A percentile compares a stretch with the other conserved stretches of the same genome.
These are phyloP conservation scores for Synanthedon vespiformis DNA, from an alignment of 2,888 invertebrate species.

Conservation along the genomic window DNA sequence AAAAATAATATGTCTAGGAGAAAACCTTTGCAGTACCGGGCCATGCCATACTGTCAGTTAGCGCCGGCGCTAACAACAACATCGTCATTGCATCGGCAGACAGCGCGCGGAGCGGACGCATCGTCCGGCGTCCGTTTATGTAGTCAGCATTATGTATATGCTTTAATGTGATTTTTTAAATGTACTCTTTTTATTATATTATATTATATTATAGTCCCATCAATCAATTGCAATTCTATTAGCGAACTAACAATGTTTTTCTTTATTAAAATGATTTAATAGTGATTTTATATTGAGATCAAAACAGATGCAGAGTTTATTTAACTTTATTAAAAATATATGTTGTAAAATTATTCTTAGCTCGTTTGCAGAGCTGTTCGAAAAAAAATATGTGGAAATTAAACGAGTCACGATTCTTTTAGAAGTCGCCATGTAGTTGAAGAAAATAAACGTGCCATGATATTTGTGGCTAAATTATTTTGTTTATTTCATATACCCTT, in stretches of 20 bases:
- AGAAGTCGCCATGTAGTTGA: constrained; percentile 72
- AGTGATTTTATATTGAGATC: constrained; percentile 66
- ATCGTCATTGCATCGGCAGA: neutral
- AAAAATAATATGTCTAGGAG: too few species aligned
- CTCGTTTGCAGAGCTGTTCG: constrained; percentile 60
- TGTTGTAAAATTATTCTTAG: constrained; percentile 64
- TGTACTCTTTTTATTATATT: constrained; percentile 59
- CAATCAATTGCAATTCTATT: constrained; percentile 55
- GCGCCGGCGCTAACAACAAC: too few species aligned
- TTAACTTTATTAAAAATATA: constrained; percentile 68
- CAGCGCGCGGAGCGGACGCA: constrained; percentile 32
- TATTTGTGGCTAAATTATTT: constrained; percentile 61
- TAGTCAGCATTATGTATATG: constrained; percentile 72
- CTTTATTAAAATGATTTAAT: constrained; percentile 31
- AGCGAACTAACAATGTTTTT: constrained; percentile 68
- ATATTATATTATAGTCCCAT: constrained; percentile 57
- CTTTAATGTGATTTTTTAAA: constrained; percentile 72
- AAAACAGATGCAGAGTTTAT: constrained; percentile 68
- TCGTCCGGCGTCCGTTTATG: constrained; percentile 53
- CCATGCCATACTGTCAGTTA: too few species aligned
- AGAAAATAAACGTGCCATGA: constrained; percentile 73
- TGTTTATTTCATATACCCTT: constrained; percentile 3
- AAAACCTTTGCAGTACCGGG: too few species aligned
- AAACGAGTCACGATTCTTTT: constrained; percentile 71
- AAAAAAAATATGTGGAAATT: constrained; percentile 64